Base-by-base conservation (phyloP, 2,113 vertebrate genomes). In the Tapirus terrestris region DNA sequence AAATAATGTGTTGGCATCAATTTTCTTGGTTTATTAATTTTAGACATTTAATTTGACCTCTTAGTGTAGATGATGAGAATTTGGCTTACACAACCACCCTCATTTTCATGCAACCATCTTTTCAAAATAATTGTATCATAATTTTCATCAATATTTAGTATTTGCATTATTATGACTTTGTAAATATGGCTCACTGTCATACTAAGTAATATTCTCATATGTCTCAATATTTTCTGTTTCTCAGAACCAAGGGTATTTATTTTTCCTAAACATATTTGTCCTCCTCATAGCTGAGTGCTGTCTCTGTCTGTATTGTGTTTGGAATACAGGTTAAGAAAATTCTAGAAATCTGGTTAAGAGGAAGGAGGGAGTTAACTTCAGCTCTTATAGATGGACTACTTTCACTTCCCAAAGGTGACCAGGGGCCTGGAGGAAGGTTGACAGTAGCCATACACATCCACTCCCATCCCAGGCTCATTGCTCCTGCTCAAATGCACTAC, bases 11-110 rank as follows among this genome's bases (percentile, higher is more conserved):
- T 45, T 72, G 18, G 25, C 60, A 21, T 79, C 73, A 72, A 29
- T 93, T 58, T 94, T 48, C 31, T 73, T 31, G 25, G 21, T 75
- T 90, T 68, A 45, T 95, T 80, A 73, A 81, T 39, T 97, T 33
- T 39, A 91, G n/a, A 61, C 17, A 53, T 23, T 87, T 39, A 93
- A 77, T 88, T 58, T 48, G 25, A 61, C 29, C 7, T 39, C 51
- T 68, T 81, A 81, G 18, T 25, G 27, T 43, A 87, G 84, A 61
- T 56, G 29, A 81, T 82, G 39, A 51, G 12, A 11, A 68, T 67
- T 0, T 91, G 58, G 17, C 17, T 60, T 63, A 39, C 9, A 53
- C 0, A 65, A 36, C 2, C 21, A n/a, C 14, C 31, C 18, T 4
- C 4, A 77, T 56, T 67, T 76, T 87, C 25, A 79, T 58, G 31